Conservation (phyloP, 1,140 invertebrate genomes). For the Archivesica marissinica region DNA sequence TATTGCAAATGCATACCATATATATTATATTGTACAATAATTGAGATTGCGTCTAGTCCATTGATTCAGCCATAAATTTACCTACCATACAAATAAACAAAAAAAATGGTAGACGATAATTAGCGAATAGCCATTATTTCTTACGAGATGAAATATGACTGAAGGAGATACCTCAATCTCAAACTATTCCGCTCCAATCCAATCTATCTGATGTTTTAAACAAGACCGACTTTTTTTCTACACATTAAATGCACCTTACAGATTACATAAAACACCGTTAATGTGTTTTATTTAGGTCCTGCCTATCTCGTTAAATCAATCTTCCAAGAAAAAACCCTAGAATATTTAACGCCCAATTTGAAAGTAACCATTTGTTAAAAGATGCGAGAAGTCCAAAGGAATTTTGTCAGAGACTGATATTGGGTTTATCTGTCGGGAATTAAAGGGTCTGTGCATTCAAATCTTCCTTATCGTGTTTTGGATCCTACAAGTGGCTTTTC, state of each 20-base stretch:
- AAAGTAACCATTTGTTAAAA: conserved; percentile 62
- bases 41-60: too few relatives aligned
- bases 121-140: too few relatives aligned
- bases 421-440: conserved; percentile 44
- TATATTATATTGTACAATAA: too few relatives aligned
- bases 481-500: conserved; percentile 9
- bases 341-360: conserved; percentile 60
- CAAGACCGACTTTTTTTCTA: too few relatives aligned
- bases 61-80: too few relatives aligned
- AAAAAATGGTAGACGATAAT: too few relatives aligned
- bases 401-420: conserved; percentile 1
- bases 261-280: conserved; percentile 20
- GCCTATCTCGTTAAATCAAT: conserved; percentile 39
- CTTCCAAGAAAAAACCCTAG: conserved; percentile 48
- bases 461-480: conserved; percentile 26
- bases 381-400: conserved; percentile 21
- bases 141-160: too few relatives aligned
- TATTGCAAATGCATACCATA: too few relatives aligned
- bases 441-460: conserved; percentile 36
- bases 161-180: too few relatives aligned
- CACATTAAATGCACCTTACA: conserved; percentile 16
- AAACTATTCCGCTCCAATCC: too few relatives aligned
- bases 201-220: too few relatives aligned
- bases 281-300: conserved; percentile 37
- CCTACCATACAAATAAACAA: too few relatives aligned